Evolutionary conservation across 2,797 vertebrate genomes (phyloP).

Genomic region (Hydrophis major): DNA sequence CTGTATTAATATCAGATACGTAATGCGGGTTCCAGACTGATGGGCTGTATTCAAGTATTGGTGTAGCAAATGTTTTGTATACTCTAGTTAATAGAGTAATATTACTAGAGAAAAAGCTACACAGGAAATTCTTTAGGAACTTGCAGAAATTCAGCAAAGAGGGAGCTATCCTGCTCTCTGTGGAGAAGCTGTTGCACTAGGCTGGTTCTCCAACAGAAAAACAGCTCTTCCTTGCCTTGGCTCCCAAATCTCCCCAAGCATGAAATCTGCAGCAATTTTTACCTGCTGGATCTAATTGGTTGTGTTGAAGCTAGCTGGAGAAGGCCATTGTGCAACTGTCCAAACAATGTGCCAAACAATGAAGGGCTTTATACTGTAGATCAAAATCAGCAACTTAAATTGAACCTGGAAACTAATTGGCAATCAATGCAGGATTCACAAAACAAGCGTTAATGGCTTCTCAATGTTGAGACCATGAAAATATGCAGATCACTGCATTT

Average conservation of each 20-base stretch:
- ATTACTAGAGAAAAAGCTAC: no score
- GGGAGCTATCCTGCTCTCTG: neutral
- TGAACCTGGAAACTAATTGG: neutral
- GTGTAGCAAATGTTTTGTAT: no score
- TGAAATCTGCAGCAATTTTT: neutral
- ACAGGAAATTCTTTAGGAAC: neutral
- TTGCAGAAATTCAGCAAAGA: neutral
- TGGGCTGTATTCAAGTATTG: no score
- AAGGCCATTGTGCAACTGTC: neutral
- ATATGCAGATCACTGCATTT: neutral
- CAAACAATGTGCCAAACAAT: neutral
- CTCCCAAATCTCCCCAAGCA: neutral
- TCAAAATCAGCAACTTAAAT: neutral
- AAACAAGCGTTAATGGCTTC: neutral
- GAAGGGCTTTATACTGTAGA: neutral
- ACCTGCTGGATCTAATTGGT: neutral
- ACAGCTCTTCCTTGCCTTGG: neutral
- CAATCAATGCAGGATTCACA: neutral
- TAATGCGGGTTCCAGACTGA: no score
- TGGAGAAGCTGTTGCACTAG: neutral
- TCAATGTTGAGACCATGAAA: neutral
- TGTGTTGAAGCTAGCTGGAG: neutral
- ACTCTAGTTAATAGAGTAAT: no score
- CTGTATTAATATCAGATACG: no score
- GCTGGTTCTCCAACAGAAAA: neutral